Evolutionary conservation across 2,888 invertebrate genomes (phyloP).

Genomic region (Elysia crispata): DNA sequence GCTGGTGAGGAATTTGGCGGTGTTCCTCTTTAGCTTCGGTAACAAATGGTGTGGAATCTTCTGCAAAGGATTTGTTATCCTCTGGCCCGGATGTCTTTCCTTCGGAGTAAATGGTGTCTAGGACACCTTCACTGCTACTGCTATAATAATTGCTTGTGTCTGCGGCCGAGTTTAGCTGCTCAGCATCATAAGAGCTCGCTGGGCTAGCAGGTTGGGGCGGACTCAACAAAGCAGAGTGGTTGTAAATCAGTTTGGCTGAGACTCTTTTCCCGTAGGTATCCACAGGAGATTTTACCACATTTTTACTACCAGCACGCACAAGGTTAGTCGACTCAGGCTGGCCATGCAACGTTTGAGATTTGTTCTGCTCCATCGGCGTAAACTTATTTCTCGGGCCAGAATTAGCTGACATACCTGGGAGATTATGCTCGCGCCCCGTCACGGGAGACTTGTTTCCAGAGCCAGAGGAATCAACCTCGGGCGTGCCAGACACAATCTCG

Average conservation of each 20-base stretch:
- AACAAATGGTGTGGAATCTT: too few species aligned
- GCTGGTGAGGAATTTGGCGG: background rate
- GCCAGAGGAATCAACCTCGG: background rate
- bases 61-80: background rate
- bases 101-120: background rate
- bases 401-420: background rate
- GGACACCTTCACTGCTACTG: background rate
- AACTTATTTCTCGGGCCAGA: too few species aligned
- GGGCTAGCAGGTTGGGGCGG: too few species aligned
- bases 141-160: slow-evolving; percentile 12
- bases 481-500: background rate
- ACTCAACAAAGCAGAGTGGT: background rate
- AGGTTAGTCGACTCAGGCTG: too few species aligned
- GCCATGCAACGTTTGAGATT: background rate
- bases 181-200: background rate
- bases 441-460: background rate
- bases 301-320: too few species aligned
- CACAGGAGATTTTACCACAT: background rate
- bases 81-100: background rate
- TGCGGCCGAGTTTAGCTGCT: slow-evolving; percentile 13
- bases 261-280: slow-evolving; percentile 1
- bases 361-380: background rate
- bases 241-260: slow-evolving; percentile 14
- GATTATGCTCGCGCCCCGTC: background rate
- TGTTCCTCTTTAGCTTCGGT: background rate